Evolutionary conservation across 2,113 vertebrate species (phyloP).

Genomic region (Aix galericulata): DNA sequence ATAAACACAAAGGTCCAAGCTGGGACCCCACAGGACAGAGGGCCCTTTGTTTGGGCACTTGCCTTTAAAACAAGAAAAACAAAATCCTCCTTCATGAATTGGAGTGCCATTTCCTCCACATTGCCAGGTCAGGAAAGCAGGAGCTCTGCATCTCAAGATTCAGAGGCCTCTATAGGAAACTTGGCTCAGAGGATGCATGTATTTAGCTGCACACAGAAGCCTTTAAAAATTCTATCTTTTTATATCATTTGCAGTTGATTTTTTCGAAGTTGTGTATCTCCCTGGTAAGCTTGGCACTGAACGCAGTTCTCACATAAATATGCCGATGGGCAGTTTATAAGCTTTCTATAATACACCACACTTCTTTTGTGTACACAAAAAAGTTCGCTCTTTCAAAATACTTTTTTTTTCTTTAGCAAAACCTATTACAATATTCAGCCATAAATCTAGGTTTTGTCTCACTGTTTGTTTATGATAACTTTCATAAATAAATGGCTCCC

Average conservation of each 20-base stretch:
- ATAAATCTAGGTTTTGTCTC: conserved; percentile 26
- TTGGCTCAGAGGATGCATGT: not conserved
- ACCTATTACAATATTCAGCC: conserved; percentile 12
- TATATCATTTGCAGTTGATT: not conserved
- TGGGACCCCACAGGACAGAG: not conserved
- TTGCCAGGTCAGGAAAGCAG: not conserved
- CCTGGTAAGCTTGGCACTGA: not conserved
- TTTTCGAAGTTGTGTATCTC: not conserved
- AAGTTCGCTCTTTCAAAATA: not conserved
- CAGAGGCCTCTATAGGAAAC: not conserved
- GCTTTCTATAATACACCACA: not conserved
- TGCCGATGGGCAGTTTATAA: not conserved
- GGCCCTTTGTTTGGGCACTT: not conserved
- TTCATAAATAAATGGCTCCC: conserved; percentile 35
- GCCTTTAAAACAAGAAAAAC: not conserved
- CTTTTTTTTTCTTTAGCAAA: conserved; percentile 3
- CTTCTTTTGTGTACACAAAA: conserved; percentile 7
- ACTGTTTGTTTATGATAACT: not conserved
- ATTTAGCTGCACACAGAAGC: not conserved
- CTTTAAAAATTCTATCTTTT: not conserved
- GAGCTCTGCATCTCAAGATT: fast-evolving
- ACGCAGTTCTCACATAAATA: not conserved
- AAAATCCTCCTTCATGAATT: not conserved
- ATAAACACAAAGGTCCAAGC: not conserved
- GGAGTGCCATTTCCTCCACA: fast-evolving